Evolutionary conservation across 2,113 vertebrate species (phyloP).

Genomic region (Leptobrachium ailaonicum): DNA sequence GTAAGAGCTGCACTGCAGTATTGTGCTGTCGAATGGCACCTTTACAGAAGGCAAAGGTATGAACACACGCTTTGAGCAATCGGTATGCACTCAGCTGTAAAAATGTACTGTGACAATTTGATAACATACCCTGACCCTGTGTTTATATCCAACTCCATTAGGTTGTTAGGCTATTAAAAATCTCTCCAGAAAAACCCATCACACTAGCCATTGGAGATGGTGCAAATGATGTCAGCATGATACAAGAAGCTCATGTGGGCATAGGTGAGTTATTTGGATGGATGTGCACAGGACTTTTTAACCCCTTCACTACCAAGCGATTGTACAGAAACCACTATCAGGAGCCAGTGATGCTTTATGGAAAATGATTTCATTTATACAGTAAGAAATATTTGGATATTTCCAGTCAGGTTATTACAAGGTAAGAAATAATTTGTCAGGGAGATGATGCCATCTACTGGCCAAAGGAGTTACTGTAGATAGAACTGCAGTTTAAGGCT

Average conservation of each 20-base stretch:
- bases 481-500: too few relatives aligned
- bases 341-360: too few relatives aligned
- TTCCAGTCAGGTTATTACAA: too few relatives aligned
- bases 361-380: too few relatives aligned
- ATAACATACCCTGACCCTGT: too few relatives aligned
- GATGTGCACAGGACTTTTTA: not conserved
- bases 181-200: slow-evolving; percentile 93
- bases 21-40: slow-evolving; percentile 98
- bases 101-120: too few relatives aligned
- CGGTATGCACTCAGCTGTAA: too few relatives aligned
- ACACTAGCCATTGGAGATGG: slow-evolving; percentile 91
- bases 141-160: slow-evolving; percentile 50
- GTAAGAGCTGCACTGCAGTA: slow-evolving; percentile 91
- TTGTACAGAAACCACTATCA: too few relatives aligned
- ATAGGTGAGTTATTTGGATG: slow-evolving; percentile 76
- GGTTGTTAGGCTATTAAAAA: slow-evolving; percentile 94
- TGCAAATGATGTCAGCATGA: slow-evolving; percentile 98
- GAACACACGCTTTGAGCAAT: not conserved
- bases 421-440: too few relatives aligned
- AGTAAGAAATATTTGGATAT: too few relatives aligned
- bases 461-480: too few relatives aligned
- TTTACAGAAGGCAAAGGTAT: slow-evolving; percentile 94
- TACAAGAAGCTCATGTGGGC: slow-evolving; percentile 95
- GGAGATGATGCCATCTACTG: not conserved
- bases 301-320: too few relatives aligned